Evolutionary conservation across 2,888 invertebrate genomes (phyloP).

Genomic region (Pilophorus perplexus): DNA sequence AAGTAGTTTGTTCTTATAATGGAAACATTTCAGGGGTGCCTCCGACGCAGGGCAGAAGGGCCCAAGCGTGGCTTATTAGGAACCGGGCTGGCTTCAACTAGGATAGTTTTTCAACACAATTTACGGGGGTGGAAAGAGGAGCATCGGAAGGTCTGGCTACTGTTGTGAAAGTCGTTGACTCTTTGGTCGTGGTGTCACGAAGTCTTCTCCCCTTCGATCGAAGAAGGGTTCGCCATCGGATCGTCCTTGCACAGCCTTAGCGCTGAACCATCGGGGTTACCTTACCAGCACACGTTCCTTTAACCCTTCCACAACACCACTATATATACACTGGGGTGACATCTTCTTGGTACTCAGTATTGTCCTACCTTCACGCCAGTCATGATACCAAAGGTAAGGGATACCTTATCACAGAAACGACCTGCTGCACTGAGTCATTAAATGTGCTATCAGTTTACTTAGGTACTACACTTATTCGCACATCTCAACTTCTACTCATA

Average conservation of each 20-base stretch:
- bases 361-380: constrained; percentile 27
- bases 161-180: constrained; percentile 34
- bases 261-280: constrained; percentile 29
- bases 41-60: background rate
- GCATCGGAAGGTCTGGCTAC: constrained; percentile 30
- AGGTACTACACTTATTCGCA: too few species aligned
- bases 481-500: too few species aligned
- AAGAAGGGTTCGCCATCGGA: constrained; percentile 21
- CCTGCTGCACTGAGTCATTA: too few species aligned
- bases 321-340: constrained; percentile 32
- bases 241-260: constrained; percentile 39
- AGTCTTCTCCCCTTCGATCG: constrained; percentile 16
- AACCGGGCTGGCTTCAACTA: background rate
- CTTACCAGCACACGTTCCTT: constrained; percentile 30
- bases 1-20: constrained; percentile 11
- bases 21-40: constrained; percentile 5
- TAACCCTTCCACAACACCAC: constrained; percentile 29
- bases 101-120: constrained; percentile 21
- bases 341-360: constrained; percentile 27
- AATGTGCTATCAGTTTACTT: too few species aligned
- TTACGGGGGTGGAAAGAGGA: constrained; percentile 27
- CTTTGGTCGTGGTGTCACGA: constrained; percentile 41
- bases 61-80: constrained; percentile 27
- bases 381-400: constrained; percentile 30
- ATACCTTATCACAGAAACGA: too few species aligned